Evolutionary conservation across 2,113 vertebrate genomes (phyloP).

Genomic region (Notechis scutatus): DNA sequence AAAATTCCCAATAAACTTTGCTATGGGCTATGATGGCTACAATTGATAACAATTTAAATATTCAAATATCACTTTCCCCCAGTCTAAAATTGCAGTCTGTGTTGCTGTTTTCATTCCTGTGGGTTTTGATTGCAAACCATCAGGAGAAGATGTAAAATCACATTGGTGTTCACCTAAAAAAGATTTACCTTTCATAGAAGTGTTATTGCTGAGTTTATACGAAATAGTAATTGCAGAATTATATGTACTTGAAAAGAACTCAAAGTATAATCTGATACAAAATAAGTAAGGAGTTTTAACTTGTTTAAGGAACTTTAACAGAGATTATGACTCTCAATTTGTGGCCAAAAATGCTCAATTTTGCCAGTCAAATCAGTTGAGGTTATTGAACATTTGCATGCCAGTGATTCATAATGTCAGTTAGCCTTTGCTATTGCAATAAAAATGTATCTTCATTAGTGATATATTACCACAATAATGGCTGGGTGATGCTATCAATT

Average conservation of each 20-base stretch:
- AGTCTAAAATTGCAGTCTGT: neutral
- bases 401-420: neutral
- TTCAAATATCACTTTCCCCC: neutral
- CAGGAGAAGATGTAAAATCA: neutral
- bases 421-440: neutral
- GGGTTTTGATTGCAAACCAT: neutral
- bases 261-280: neutral
- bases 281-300: neutral
- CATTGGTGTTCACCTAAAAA: neutral
- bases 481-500: neutral
- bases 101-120: neutral
- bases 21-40: neutral
- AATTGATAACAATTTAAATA: neutral
- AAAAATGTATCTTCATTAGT: neutral
- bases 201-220: neutral
- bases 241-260: neutral
- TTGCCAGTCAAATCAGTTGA: neutral
- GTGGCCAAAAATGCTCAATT: neutral
- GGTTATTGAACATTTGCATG: neutral
- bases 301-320: neutral
- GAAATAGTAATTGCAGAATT: neutral
- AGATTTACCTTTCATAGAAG: neutral
- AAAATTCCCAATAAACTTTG: neutral
- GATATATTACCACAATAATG: neutral
- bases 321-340: neutral